Evolutionary conservation across 2,888 invertebrate species (phyloP).

Genomic region (Drosophila demipolita): DNA sequence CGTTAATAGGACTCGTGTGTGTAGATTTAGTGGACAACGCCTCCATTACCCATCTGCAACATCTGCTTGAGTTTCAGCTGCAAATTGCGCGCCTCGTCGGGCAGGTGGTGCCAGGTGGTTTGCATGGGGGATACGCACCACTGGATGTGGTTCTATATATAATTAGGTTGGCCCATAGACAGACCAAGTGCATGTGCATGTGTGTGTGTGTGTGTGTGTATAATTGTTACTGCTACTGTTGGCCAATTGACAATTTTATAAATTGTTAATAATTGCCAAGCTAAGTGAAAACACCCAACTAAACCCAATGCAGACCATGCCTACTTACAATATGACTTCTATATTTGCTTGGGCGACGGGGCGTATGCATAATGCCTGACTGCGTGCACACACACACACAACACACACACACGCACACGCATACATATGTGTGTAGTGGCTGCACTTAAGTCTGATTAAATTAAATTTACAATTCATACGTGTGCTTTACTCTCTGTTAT

Average conservation of each 20-base stretch:
- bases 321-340: slow-evolving; percentile 29
- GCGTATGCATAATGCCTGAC: slow-evolving; percentile 53
- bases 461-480: slow-evolving; percentile 74
- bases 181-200: not conserved
- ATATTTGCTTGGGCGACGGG: slow-evolving; percentile 54
- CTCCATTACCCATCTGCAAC: slow-evolving; percentile 29
- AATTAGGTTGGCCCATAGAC: slow-evolving; percentile 53
- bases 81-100: slow-evolving; percentile 61
- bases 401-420: slow-evolving; percentile 16
- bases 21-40: slow-evolving; percentile 12
- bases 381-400: slow-evolving; percentile 18
- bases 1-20: slow-evolving; percentile 47
- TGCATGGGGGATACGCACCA: slow-evolving; percentile 6
- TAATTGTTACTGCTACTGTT: slow-evolving; percentile 9
- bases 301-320: slow-evolving; percentile 14
- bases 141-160: slow-evolving; percentile 45
- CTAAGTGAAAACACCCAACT: slow-evolving; percentile 47
- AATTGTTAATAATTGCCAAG: slow-evolving; percentile 73
- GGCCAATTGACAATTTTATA: slow-evolving; percentile 69
- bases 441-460: slow-evolving; percentile 74
- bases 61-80: slow-evolving; percentile 40
- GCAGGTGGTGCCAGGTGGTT: slow-evolving; percentile 6
- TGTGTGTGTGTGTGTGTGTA: slow-evolving; percentile 5
- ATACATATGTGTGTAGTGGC: slow-evolving; percentile 25
- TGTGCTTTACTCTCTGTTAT: slow-evolving; percentile 26